phyloP scores from a whole-genome alignment of 1,140 invertebrate genomes.

The Trypoxylus dichotomus region DNA sequence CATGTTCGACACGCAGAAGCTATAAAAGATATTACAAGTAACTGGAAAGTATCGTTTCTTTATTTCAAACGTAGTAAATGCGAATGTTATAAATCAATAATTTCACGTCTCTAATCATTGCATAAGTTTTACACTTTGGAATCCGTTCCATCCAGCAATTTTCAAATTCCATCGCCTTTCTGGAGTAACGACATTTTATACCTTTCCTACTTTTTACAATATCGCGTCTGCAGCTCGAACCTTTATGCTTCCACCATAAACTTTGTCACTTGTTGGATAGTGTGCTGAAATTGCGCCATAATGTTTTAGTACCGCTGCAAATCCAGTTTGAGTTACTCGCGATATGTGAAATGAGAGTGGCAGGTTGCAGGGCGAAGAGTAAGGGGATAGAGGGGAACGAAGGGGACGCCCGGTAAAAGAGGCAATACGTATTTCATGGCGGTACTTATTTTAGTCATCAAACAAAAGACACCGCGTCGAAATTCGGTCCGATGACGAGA shows the following conservation, averaged over 20 bases:
- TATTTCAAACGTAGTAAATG: no score
- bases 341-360: slow-evolving; percentile 18
- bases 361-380: neutral
- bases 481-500: neutral
- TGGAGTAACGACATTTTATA: slow-evolving; percentile 10
- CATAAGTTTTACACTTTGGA: no score
- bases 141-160: neutral
- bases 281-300: slow-evolving; percentile 21
- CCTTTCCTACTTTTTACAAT: slow-evolving; percentile 18
- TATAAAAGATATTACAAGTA: no score
- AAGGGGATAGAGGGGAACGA: neutral
- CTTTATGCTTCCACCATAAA: neutral
- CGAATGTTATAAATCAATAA: no score
- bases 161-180: neutral
- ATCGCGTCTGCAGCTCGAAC: slow-evolving; percentile 19
- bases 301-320: slow-evolving; percentile 5
- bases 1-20: no score
- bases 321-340: slow-evolving; percentile 23
- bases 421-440: slow-evolving; percentile 21
- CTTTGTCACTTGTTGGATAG: slow-evolving; percentile 25
- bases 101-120: no score
- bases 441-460: slow-evolving; percentile 11
- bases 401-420: neutral
- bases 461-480: slow-evolving; percentile 19
- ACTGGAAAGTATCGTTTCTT: no score